A percentile compares a stretch with the other conserved stretches of the same genome.
Conservation (phyloP, 2,797 vertebrate genomes). For the Anguilla megastoma region DNA sequence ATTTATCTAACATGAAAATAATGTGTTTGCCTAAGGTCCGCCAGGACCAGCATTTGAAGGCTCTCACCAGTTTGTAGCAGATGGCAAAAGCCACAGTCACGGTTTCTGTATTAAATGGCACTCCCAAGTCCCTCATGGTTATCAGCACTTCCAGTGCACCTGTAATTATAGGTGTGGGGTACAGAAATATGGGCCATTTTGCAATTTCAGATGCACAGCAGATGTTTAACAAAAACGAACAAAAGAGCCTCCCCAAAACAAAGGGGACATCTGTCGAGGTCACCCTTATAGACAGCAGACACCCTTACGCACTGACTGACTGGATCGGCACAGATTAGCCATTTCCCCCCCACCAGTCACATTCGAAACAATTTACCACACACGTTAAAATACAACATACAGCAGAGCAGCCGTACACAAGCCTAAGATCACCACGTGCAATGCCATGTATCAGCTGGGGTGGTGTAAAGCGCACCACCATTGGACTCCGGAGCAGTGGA, state of each 20-base stretch:
- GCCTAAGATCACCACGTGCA: too few relatives aligned
- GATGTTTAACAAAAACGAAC: neutral
- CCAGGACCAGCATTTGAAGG: neutral
- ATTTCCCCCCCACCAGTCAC: neutral
- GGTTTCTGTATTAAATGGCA: constrained; percentile 81
- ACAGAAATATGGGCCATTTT: neutral
- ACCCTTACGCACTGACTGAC: neutral
- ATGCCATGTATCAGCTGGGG: too few relatives aligned
- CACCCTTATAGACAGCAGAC: neutral
- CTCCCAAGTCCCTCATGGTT: constrained; percentile 80
- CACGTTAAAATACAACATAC: too few relatives aligned
- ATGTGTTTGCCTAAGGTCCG: neutral
- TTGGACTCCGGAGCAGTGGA: too few relatives aligned
- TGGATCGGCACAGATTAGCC: neutral
- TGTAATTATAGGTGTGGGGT: constrained; percentile 49
- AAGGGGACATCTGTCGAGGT: neutral
- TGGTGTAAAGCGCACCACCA: too few relatives aligned
- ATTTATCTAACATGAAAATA: neutral
- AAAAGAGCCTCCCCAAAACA: neutral
- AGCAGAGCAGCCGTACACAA: too few relatives aligned
- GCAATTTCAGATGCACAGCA: neutral
- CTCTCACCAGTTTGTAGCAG: constrained; percentile 88
- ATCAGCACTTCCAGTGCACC: constrained; percentile 80
- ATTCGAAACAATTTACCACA: neutral
- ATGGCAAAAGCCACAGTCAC: constrained; percentile 76